Conservation (phyloP, 1,140 invertebrate species). For the Drosophila murphyi region DNA sequence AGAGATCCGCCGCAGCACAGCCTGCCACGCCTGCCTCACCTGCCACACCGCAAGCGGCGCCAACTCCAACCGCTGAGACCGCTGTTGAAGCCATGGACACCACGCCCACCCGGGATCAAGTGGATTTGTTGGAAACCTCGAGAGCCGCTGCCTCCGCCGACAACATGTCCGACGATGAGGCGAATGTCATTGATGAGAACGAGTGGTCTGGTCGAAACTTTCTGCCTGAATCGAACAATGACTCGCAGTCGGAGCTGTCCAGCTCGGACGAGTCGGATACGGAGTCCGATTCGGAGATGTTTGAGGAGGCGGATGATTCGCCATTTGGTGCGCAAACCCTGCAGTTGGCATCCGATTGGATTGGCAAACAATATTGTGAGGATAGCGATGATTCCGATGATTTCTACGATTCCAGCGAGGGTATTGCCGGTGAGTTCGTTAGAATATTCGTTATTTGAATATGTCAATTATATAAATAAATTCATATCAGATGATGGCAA, state of each 20-base stretch:
- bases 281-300: constrained; percentile 80
- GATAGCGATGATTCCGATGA: constrained; percentile 79
- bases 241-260: constrained; percentile 86
- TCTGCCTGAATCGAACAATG: constrained; percentile 91
- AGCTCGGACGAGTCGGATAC: constrained; percentile 76
- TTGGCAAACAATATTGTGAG: constrained; percentile 83
- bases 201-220: constrained; percentile 97
- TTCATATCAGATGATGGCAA: constrained; percentile 86
- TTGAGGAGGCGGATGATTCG: constrained; percentile 84
- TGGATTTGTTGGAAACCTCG: constrained; percentile 87
- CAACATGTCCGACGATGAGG: constrained; percentile 89
- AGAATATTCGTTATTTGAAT: neutral
- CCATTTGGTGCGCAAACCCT: constrained; percentile 83
- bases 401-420: constrained; percentile 83
- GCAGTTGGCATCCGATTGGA: constrained; percentile 84
- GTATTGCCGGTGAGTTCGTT: constrained; percentile 67
- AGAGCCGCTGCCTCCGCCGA: constrained; percentile 78
- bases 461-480: no score
- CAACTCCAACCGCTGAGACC: neutral
- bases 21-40: constrained; percentile 24
- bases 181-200: constrained; percentile 93
- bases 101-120: constrained; percentile 76
- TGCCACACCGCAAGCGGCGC: constrained; percentile 13
- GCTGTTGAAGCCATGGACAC: constrained; percentile 59
- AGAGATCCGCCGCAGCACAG: constrained; percentile 59